phyloP scores from a whole-genome alignment of 1,140 invertebrate species.

The Drosophila erecta region DNA sequence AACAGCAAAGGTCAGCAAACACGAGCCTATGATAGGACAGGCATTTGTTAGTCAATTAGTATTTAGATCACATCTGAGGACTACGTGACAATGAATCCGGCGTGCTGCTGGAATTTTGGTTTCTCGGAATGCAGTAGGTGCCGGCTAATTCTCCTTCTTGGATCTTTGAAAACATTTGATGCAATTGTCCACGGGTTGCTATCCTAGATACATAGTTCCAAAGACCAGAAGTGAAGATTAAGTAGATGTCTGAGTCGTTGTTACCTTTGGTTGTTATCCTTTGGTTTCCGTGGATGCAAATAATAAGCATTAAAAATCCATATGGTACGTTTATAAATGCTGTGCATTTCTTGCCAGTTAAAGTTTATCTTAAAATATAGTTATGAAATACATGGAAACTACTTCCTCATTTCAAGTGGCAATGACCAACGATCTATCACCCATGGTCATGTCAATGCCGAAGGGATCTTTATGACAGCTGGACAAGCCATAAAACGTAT shows the following conservation, averaged over 20 bases:
- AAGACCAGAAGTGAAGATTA: not conserved
- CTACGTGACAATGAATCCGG: conserved; percentile 23
- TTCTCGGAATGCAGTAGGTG: conserved; percentile 1
- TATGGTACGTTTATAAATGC: not conserved
- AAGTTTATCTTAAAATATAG: not conserved
- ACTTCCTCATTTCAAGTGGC: conserved; percentile 2
- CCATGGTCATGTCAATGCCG: conserved; percentile 35
- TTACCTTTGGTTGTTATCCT: not conserved
- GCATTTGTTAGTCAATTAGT: conserved; percentile 16
- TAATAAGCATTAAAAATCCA: too few species aligned
- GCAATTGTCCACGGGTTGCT: conserved; percentile 45
- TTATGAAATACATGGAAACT: not conserved
- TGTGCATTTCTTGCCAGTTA: too few species aligned
- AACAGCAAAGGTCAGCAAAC: conserved; percentile 36
- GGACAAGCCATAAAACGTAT: conserved; percentile 43
- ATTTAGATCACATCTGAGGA: conserved; percentile 5
- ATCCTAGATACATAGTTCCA: conserved; percentile 14
- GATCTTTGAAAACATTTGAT: conserved; percentile 29
- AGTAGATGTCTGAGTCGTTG: not conserved
- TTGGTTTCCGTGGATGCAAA: not conserved
- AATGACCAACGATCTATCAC: conserved; percentile 17
- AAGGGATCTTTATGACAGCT: conserved; percentile 52
- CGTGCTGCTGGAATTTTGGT: conserved; percentile 4
- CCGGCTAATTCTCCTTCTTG: conserved; percentile 8
- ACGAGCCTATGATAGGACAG: conserved; percentile 12